Evolutionary conservation across 2,797 vertebrate genomes (phyloP).

Genomic region (Rachycentron canadum): DNA sequence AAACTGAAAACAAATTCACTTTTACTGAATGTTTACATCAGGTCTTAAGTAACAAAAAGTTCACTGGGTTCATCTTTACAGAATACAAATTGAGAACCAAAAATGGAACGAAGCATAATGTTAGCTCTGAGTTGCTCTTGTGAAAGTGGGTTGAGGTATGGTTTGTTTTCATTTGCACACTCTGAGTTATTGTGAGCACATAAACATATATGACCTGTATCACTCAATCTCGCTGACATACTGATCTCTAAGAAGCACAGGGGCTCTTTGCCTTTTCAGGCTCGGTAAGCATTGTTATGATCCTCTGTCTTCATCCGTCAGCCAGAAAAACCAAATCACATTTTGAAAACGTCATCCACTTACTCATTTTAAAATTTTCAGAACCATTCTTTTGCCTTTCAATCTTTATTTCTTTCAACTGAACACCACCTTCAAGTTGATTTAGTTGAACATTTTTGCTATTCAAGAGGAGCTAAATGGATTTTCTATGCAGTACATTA

Average conservation of each 20-base stretch:
- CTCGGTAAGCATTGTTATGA: slow-evolving; percentile 52
- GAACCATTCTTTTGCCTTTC: slow-evolving; percentile 21
- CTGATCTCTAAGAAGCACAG: slow-evolving; percentile 60
- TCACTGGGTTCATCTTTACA: slow-evolving; percentile 41
- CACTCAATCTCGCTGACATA: slow-evolving; percentile 60
- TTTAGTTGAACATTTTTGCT: not conserved
- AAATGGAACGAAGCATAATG: slow-evolving; percentile 31
- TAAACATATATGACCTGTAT: slow-evolving; percentile 59
- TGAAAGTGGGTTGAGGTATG: slow-evolving; percentile 34
- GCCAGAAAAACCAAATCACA: slow-evolving; percentile 30
- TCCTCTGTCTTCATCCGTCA: slow-evolving; percentile 44
- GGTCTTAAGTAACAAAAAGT: slow-evolving; percentile 27
- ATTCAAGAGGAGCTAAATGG: not conserved
- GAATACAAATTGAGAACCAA: slow-evolving; percentile 24
- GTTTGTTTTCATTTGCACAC: slow-evolving; percentile 59
- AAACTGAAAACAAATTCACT: slow-evolving; percentile 6
- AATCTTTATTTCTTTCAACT: slow-evolving; percentile 5
- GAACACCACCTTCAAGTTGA: not conserved
- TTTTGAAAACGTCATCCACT: slow-evolving; percentile 37
- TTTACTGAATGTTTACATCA: slow-evolving; percentile 9
- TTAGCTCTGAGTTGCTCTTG: slow-evolving; percentile 34
- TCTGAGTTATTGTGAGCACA: slow-evolving; percentile 44
- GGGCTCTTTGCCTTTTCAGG: slow-evolving; percentile 41
- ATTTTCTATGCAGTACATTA: not conserved
- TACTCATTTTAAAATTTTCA: slow-evolving; percentile 45